Evolutionary conservation across 2,113 vertebrate genomes (phyloP).

Genomic region (Cebus imitator): DNA sequence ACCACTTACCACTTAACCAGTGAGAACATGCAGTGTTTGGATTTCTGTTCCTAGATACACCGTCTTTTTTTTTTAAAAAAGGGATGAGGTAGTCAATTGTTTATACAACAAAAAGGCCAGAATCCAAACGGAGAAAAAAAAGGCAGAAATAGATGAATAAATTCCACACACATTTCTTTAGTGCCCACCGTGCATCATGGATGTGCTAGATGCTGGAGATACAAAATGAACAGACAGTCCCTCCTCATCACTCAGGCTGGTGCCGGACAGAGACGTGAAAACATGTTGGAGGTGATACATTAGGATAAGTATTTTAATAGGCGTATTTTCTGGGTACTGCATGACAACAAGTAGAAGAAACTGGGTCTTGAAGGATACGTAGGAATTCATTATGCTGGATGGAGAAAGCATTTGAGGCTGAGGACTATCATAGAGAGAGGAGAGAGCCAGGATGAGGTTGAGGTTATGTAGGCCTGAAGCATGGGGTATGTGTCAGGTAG

Average conservation of each 20-base stretch:
- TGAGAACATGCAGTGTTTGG: no score
- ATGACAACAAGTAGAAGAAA: neutral
- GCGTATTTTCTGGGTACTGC: neutral
- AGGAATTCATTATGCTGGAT: neutral
- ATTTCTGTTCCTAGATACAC: neutral
- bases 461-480: neutral
- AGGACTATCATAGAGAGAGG: neutral
- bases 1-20: no score
- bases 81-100: neutral
- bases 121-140: neutral
- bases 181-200: neutral
- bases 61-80: neutral
- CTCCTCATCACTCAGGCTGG: neutral
- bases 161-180: neutral
- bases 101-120: neutral
- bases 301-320: neutral
- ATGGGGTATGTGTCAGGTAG: neutral
- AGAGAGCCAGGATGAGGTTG: neutral
- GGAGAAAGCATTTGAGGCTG: neutral
- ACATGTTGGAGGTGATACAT: neutral
- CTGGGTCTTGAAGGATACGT: neutral
- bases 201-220: neutral
- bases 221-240: neutral
- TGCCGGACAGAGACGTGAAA: neutral
- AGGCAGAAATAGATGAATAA: neutral